phyloP scores from a whole-genome alignment of 2,113 vertebrate species.

The Peromyscus polionotus region DNA sequence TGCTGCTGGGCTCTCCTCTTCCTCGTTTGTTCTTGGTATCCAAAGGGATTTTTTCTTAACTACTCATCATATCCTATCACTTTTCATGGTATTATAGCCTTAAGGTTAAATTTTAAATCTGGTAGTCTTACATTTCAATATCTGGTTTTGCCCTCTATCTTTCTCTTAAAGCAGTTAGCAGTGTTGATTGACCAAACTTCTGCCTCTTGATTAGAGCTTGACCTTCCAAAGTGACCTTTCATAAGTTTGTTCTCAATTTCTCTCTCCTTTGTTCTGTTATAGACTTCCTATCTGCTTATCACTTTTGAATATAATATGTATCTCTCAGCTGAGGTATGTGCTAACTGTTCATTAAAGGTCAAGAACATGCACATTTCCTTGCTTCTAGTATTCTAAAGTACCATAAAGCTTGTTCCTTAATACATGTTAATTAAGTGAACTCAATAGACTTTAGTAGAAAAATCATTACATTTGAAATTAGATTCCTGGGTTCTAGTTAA shows the following conservation, averaged over 20 bases:
- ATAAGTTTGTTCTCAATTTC: neutral
- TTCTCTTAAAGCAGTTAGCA: neutral
- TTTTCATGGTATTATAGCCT: constrained; percentile 39
- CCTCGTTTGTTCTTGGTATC: neutral
- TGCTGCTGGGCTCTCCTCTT: neutral
- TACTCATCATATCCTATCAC: neutral
- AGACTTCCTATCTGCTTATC: neutral
- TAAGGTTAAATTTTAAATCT: constrained; percentile 6
- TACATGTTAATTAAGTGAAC: neutral
- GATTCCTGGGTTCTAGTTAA: neutral
- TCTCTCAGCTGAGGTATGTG: neutral
- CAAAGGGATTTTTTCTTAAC: neutral
- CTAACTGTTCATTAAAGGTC: neutral
- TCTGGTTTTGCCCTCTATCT: neutral
- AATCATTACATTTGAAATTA: constrained; percentile 57
- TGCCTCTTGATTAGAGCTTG: neutral
- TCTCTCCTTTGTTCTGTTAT: constrained; percentile 9
- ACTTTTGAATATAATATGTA: neutral
- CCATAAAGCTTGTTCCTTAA: neutral
- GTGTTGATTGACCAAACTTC: neutral
- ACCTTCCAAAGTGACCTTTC: neutral
- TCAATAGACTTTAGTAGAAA: constrained; percentile 39
- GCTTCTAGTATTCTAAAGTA: neutral
- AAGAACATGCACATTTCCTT: neutral
- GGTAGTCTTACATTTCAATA: neutral